Evolutionary conservation across 2,113 vertebrate species (phyloP), one percentile per base, ranked within the genome.

Genomic region (Mola mola): DNA sequence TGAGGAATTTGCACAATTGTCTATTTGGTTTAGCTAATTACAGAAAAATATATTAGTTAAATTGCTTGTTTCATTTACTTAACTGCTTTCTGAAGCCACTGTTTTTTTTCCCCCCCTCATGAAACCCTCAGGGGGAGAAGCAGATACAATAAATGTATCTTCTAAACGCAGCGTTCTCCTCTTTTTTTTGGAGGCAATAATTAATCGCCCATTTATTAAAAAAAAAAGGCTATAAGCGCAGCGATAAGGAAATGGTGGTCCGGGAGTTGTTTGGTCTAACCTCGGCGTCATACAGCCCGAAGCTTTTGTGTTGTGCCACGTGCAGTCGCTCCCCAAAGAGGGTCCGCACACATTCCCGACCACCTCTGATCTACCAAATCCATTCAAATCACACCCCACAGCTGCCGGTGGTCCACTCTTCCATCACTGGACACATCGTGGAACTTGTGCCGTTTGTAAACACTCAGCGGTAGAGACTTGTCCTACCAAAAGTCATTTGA

Each of bases 61-160:
- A 73, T 68, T 76, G 61, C 12, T 50, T 44, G 31, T 74, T 69
- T 67, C 60, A 72, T 85, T 78, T 84, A 66, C 69, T 71, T 68
- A 16, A 17, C 33, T 65, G 65, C 63, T 66, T 33, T 50, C 55
- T 40, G 49, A 66, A 71, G 59, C 34, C 46, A 50, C 37, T 46
- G 48, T 29, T 13, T 33, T 34, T 60, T 66, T 61, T 55, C 10
- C 17, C n/a, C n/a, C n/a, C n/a, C n/a, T 3, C 52, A 29, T 9
- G 15, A 21, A 34, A 41, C 65, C 83, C 66, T 75, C 52, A n/a
- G 60, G 69, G 76, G 63, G 55, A n/a, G 40, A 36, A 65, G 46
- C 31, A 1, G 2, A 66, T 46, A 81, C 69, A 58, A 53, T 73
- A 83, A 73, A 88, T 88, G 89, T 89, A 90, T 90, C 87, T 85